These are phyloP conservation scores for Brachypalpus laphriformis DNA, from an alignment of 2,888 invertebrate genomes.

Conservation along the genomic window DNA sequence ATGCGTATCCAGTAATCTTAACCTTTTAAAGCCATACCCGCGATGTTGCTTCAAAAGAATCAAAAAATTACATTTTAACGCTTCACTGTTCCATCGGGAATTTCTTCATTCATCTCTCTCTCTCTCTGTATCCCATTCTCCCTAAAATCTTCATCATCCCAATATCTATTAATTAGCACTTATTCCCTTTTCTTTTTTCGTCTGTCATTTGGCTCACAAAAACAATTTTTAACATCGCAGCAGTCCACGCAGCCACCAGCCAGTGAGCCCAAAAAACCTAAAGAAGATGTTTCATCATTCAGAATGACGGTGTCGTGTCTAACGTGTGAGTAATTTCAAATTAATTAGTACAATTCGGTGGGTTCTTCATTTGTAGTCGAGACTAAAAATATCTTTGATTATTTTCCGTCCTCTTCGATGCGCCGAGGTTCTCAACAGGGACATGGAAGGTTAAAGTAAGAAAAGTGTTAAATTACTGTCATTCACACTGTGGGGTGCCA, in stretches of 20 bases:
- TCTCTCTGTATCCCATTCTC: neutral
- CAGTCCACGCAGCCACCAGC: neutral
- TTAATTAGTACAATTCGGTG: constrained; percentile 72
- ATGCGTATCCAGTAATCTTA: constrained; percentile 38
- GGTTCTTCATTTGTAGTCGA: constrained; percentile 43
- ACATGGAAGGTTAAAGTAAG: neutral
- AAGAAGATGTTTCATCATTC: constrained; percentile 67
- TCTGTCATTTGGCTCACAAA: constrained; percentile 26
- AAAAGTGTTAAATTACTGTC: constrained; percentile 68
- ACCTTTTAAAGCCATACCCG: constrained; percentile 43
- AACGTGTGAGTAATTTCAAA: constrained; percentile 73
- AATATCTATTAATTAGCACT: constrained; percentile 72
- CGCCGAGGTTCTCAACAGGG: neutral
- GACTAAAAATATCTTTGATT: constrained; percentile 55
- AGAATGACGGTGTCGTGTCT: constrained; percentile 72
- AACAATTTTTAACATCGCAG: constrained; percentile 10
- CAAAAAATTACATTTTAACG: constrained; percentile 55
- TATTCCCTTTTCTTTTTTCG: constrained; percentile 38
- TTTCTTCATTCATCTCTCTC: constrained; percentile 29
- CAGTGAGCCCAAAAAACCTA: constrained; percentile 23
- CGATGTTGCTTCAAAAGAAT: constrained; percentile 9
- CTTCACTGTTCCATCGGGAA: constrained; percentile 57
- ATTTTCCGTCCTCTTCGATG: constrained; percentile 10
- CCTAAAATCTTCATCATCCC: constrained; percentile 61
- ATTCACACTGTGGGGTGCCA: constrained; percentile 70